Conservation (phyloP, 2,113 vertebrate genomes). For the Condylura cristata region DNA sequence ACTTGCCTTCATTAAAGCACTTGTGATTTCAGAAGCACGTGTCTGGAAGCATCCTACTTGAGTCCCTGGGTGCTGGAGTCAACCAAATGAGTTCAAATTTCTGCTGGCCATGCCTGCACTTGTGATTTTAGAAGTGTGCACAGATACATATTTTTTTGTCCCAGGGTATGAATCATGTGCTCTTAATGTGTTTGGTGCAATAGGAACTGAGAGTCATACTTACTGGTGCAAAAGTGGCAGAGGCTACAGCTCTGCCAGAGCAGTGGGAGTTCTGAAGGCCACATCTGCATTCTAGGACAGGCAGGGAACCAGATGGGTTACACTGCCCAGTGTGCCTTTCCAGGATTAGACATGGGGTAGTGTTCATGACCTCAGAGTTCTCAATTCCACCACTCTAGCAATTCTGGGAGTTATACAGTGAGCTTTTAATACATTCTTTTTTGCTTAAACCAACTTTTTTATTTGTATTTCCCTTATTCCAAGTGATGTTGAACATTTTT, state of each 20-base stretch:
- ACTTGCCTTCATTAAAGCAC: constrained; percentile 24
- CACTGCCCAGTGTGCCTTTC: not conserved
- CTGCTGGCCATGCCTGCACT: not conserved
- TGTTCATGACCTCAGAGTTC: not conserved
- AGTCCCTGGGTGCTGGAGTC: not conserved
- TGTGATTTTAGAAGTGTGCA: not conserved
- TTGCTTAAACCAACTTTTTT: not conserved
- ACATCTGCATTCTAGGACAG: not conserved
- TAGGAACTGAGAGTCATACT: not conserved
- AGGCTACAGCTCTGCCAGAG: not conserved
- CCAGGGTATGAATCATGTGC: not conserved
- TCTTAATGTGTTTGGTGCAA: not conserved
- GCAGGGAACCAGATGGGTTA: not conserved
- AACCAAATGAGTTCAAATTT: not conserved
- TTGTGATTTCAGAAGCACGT: constrained; percentile 27
- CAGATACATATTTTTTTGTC: not conserved
- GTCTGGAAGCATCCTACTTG: not conserved
- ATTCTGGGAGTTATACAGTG: not conserved
- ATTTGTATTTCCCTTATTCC: no score
- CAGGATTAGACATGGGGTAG: not conserved
- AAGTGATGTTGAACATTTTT: no score
- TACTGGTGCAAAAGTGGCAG: not conserved
- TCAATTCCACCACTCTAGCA: not conserved
- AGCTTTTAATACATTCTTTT: not conserved
- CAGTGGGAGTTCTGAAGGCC: not conserved